Conservation (phyloP, 2,888 invertebrate species). For the Ischnura elegans region DNA sequence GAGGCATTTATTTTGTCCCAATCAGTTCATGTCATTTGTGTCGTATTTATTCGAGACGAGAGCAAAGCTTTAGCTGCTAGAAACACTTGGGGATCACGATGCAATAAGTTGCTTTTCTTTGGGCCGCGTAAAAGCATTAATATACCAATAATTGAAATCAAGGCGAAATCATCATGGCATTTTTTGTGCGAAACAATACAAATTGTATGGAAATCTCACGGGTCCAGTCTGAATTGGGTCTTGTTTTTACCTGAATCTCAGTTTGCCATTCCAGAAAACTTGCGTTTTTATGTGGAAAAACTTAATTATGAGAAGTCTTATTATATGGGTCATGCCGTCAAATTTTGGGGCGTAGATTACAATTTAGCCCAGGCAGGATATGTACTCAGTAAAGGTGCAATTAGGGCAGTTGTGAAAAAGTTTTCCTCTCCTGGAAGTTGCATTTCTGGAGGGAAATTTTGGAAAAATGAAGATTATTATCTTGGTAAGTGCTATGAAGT, state of each 20-base stretch:
- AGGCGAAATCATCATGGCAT: conserved; percentile 78
- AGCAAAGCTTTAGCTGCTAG: conserved; percentile 77
- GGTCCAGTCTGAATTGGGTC: conserved; percentile 78
- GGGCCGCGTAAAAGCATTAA: conserved; percentile 62
- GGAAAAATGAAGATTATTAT: conserved; percentile 82
- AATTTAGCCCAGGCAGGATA: conserved; percentile 81
- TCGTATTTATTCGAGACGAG: conserved; percentile 77
- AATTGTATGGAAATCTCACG: conserved; percentile 74
- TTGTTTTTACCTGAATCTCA: conserved; percentile 81
- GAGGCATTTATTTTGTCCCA: conserved; percentile 75
- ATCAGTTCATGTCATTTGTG: conserved; percentile 78
- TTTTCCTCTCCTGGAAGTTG: conserved; percentile 78
- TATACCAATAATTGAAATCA: conserved; percentile 70
- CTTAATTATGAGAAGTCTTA: conserved; percentile 77
- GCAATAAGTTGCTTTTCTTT: conserved; percentile 70
- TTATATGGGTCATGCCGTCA: conserved; percentile 81
- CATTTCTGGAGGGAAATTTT: conserved; percentile 78
- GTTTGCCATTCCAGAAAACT: conserved; percentile 81
- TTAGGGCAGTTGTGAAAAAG: conserved; percentile 76
- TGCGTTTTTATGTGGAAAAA: conserved; percentile 79
- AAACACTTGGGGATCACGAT: conserved; percentile 77
- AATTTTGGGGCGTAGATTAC: conserved; percentile 80
- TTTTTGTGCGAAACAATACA: conserved; percentile 77
- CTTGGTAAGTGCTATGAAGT: conserved; percentile 76
- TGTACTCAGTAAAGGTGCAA: conserved; percentile 79